Base-by-base conservation (phyloP, 2,888 invertebrate genomes). In the Ischnura elegans region DNA sequence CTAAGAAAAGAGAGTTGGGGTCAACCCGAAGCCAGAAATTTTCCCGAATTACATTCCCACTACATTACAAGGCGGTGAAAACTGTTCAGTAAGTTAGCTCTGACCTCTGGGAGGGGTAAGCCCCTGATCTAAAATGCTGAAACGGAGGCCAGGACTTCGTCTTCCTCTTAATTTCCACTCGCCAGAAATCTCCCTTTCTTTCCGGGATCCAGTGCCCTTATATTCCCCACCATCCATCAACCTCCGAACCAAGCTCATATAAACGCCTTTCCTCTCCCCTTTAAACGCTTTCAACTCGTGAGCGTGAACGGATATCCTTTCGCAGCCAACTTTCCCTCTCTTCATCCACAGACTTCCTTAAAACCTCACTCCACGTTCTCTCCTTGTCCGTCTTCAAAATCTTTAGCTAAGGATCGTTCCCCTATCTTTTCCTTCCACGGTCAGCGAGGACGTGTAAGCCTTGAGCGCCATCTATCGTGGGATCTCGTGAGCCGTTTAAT, bases 401-500 rank as follows among this genome's bases (percentile, higher is more conserved):
- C 19, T 51, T 19, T 51, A 13, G 16, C 51, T 8, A 6, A 2
- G n/a, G n/a, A 19, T 0, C 25, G n/a, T 51, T 51, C 8, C 19
- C 4, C 51, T 19, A 19, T 51, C 51, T 51, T 51, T 13, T 25
- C n/a, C 13, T 29, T 66, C 66, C n/a, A 61, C 61, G 61, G 61
- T 3, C 19, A n/a, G 21, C 5, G 25, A 4, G 25, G n/a, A 25
- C 8, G n/a, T 10, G n/a, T 29, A 76, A 76, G 76, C 76, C 36
- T 5, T 13, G 36, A 25, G 13, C 36, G 21, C 76, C 76, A 76
- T 76, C 76, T 13, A 76, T 76, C 76, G 76, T 36, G 76, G 36
- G 76, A 36, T 16, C 76, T 76, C 76, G 29, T 76, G 76, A 76
- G 76, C 76, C 76, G 76, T 76, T 76, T 76, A 76, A 76, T 76